These are phyloP conservation scores for Tringa solitaria DNA, from an alignment of 2,113 vertebrate species.

Conservation along the genomic window DNA sequence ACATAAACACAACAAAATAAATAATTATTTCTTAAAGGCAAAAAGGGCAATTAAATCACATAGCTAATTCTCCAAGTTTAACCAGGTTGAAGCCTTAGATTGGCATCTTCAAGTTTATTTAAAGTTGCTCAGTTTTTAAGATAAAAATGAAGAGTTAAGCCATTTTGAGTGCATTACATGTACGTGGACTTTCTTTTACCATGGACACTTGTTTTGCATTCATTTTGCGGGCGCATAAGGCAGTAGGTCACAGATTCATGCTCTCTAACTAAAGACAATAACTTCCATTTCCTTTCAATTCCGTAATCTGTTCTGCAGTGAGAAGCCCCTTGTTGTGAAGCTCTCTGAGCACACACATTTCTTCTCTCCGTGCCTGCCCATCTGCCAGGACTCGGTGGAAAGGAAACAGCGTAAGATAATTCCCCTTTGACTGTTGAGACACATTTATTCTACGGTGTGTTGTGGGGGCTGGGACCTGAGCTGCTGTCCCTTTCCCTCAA, in stretches of 20 bases:
- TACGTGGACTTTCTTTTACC: neutral
- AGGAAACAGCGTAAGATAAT: neutral
- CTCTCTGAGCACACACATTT: neutral
- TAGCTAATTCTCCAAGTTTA: neutral
- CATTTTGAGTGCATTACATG: neutral
- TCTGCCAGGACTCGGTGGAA: neutral
- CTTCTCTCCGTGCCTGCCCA: neutral
- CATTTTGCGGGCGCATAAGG: neutral
- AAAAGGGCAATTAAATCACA: neutral
- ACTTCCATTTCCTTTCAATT: neutral
- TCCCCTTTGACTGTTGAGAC: neutral
- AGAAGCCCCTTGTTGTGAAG: neutral
- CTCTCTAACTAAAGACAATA: neutral
- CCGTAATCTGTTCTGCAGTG: neutral
- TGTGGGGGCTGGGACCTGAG: neutral
- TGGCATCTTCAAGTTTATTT: neutral
- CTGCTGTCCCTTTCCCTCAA: neutral
- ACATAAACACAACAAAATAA: neutral
- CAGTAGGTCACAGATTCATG: neutral
- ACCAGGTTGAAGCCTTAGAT: neutral
- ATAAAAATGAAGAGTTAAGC: neutral
- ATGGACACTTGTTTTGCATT: neutral
- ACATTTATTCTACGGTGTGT: neutral
- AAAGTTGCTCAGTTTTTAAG: neutral
- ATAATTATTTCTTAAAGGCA: neutral